A percentile compares a stretch with the other conserved stretches of the same genome.
These are phyloP conservation scores for Holcopasites calliopsidis DNA, from an alignment of 1,140 invertebrate genomes.

Conservation along the genomic window DNA sequence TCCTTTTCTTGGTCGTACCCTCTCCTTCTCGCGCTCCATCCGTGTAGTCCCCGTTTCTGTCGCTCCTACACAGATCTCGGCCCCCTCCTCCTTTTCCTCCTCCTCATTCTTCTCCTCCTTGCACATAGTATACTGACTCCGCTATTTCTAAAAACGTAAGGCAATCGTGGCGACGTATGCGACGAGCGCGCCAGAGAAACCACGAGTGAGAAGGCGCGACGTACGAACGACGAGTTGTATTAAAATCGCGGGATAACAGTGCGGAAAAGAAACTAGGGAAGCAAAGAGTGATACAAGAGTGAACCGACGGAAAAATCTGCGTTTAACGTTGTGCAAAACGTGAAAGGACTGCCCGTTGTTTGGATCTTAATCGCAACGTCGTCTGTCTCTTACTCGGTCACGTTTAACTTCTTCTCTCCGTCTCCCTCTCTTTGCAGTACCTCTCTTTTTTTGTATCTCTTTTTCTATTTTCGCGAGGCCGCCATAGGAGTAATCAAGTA, in stretches of 20 bases:
- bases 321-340: constrained; percentile 67
- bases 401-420: constrained; percentile 34
- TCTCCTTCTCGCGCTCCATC: neutral
- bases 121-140: constrained; percentile 44
- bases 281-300: constrained; percentile 46
- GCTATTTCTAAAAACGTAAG: constrained; percentile 52
- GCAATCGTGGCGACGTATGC: constrained; percentile 49
- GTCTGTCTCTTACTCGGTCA: constrained; percentile 26
- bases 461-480: constrained; percentile 58
- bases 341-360: constrained; percentile 16
- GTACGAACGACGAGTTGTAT: constrained; percentile 32
- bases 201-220: constrained; percentile 42
- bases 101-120: constrained; percentile 12
- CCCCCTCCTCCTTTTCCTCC: constrained; percentile 9
- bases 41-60: constrained; percentile 23
- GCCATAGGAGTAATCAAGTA: constrained; percentile 75
- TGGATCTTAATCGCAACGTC: constrained; percentile 35
- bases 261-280: neutral
- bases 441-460: constrained; percentile 43
- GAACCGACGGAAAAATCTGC: constrained; percentile 62
- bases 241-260: constrained; percentile 7
- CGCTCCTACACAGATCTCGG: constrained; percentile 3
- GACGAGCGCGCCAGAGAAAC: constrained; percentile 46
- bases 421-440: constrained; percentile 22
- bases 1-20: neutral